These are phyloP conservation scores for Neoaliturus tenellus DNA, from an alignment of 2,888 invertebrate species.

Conservation along the genomic window DNA sequence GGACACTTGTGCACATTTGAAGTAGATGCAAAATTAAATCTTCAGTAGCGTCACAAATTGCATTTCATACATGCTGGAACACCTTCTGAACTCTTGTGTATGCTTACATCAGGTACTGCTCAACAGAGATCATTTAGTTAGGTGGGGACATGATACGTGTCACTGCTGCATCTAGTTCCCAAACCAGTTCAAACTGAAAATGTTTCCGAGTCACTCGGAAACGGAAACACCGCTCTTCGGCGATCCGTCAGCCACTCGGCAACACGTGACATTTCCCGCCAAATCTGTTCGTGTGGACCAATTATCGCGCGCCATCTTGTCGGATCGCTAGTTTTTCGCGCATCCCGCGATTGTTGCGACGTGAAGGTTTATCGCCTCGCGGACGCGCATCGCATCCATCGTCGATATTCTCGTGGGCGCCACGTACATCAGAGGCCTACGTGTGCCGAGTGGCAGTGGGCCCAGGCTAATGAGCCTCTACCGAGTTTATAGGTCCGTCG, in stretches of 20 bases:
- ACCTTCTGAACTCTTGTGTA: too few species aligned
- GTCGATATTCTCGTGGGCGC: slow-evolving; percentile 45
- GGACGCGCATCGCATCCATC: slow-evolving; percentile 40
- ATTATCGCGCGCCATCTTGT: slow-evolving; percentile 13
- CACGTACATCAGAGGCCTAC: slow-evolving; percentile 32
- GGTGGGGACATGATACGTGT: too few species aligned
- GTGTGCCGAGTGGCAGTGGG: neutral
- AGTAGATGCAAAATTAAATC: too few species aligned
- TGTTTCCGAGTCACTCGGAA: too few species aligned
- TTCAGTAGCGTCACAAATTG: too few species aligned
- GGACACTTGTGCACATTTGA: too few species aligned
- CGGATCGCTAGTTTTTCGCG: neutral
- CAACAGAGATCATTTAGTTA: too few species aligned
- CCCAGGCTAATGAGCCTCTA: slow-evolving; percentile 26
- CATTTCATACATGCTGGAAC: too few species aligned
- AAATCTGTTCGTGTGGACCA: neutral
- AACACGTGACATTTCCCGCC: neutral
- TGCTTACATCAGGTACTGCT: too few species aligned
- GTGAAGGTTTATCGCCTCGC: slow-evolving; percentile 52
- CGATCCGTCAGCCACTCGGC: neutral
- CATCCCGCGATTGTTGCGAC: neutral
- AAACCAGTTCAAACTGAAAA: too few species aligned
- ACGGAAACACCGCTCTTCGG: neutral
- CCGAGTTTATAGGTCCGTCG: slow-evolving; percentile 29
- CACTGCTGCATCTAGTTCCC: too few species aligned